A percentile compares a stretch with the other conserved stretches of the same genome.
phyloP scores from a whole-genome alignment of 1,140 invertebrate species.

The Drosophila punjabiensis region DNA sequence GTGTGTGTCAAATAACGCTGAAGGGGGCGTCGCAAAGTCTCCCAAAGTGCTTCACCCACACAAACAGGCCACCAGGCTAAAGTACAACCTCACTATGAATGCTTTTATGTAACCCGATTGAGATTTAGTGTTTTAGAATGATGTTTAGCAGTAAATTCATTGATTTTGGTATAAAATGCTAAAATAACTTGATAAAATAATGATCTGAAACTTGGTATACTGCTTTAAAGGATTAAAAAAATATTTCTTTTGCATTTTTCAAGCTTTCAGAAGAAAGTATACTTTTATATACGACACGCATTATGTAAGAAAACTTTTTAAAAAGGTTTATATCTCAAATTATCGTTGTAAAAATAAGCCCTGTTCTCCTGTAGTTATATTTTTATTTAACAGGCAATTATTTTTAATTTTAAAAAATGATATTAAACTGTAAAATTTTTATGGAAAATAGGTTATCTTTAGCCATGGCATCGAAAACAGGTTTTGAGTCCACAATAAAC shows the following conservation, averaged over 20 bases:
- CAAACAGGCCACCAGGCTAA: conserved; percentile 6
- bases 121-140: not conserved
- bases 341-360: no score
- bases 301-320: no score
- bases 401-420: not conserved
- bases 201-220: no score
- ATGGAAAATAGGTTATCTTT: not conserved
- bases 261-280: no score
- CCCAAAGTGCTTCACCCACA: conserved; percentile 61
- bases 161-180: not conserved
- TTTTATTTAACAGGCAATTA: not conserved
- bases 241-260: no score
- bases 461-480: not conserved
- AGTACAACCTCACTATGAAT: not conserved
- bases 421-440: not conserved
- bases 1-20: conserved; percentile 50
- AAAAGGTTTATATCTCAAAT: no score
- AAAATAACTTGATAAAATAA: no score
- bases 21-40: conserved; percentile 77
- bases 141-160: not conserved
- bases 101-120: not conserved
- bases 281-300: no score
- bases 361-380: no score
- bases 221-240: no score
- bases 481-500: not conserved